phyloP scores from a whole-genome alignment of 2,797 vertebrate species.

The Hephaestus fuliginosus region DNA sequence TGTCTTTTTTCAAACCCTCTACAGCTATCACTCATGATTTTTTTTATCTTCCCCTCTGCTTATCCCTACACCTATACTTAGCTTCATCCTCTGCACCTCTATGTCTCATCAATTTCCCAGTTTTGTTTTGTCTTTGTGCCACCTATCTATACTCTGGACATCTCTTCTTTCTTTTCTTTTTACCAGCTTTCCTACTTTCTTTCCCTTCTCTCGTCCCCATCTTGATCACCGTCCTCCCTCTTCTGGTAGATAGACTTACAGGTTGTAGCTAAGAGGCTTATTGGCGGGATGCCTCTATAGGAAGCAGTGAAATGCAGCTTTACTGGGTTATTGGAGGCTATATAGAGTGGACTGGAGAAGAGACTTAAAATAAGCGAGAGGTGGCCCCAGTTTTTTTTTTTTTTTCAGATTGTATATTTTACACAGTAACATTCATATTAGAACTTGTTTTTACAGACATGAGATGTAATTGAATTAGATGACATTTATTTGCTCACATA shows the following conservation, averaged over 20 bases:
- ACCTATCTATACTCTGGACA: constrained; percentile 35
- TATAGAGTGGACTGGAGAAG: constrained; percentile 14
- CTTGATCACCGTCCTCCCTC: constrained; percentile 25
- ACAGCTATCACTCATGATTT: constrained; percentile 30
- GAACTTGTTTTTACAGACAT: not conserved
- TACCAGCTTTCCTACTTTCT: not conserved
- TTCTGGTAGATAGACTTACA: constrained; percentile 42
- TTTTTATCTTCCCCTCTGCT: not conserved
- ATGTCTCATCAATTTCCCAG: constrained; percentile 34
- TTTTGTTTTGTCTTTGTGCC: constrained; percentile 25
- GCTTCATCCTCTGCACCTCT: constrained; percentile 16
- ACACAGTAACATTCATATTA: constrained; percentile 7
- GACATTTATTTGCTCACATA: constrained; percentile 3
- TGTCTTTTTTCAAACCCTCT: constrained; percentile 28
- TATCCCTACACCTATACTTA: constrained; percentile 20
- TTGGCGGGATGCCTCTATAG: constrained; percentile 12
- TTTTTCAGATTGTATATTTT: not conserved
- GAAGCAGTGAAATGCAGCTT: constrained; percentile 45
- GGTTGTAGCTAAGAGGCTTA: constrained; percentile 57
- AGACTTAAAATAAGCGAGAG: not conserved
- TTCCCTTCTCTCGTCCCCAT: not conserved
- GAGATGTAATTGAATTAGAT: not conserved
- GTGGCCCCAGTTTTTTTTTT: not conserved
- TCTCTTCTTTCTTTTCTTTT: constrained; percentile 17
- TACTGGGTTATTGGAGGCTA: constrained; percentile 34